These are phyloP conservation scores for Mobula birostris DNA, from an alignment of 2,113 vertebrate species.

Conservation along the genomic window DNA sequence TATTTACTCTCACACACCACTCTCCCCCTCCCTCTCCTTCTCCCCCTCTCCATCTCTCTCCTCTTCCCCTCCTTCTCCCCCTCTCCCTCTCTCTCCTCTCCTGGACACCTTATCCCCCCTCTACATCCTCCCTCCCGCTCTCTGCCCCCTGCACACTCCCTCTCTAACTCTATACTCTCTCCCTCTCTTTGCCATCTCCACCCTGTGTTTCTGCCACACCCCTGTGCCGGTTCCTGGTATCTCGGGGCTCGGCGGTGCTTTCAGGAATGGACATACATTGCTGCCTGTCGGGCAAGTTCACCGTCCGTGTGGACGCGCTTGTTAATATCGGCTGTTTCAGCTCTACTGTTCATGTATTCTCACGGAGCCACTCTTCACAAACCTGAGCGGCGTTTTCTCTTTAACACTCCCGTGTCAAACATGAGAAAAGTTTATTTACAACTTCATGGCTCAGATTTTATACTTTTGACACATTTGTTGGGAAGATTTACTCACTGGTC, in stretches of 20 bases:
- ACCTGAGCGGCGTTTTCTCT: slow-evolving; percentile 5
- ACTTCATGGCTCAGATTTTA: background rate
- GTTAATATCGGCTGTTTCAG: background rate
- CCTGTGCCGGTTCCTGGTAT: too few relatives aligned
- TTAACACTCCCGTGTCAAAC: background rate
- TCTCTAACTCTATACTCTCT: too few relatives aligned
- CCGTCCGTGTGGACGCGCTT: too few relatives aligned
- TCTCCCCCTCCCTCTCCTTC: too few relatives aligned
- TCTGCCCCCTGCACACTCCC: too few relatives aligned
- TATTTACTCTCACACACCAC: too few relatives aligned
- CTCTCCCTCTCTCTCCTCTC: too few relatives aligned
- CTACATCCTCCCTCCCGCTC: too few relatives aligned
- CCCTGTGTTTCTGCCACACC: background rate
- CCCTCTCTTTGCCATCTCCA: too few relatives aligned
- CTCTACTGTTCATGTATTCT: background rate
- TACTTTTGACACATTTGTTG: slow-evolving; percentile 10
- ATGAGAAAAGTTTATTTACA: slow-evolving; percentile 26
- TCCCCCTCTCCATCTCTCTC: too few relatives aligned
- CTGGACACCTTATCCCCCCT: too few relatives aligned
- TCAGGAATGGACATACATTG: background rate
- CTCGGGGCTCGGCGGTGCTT: background rate
- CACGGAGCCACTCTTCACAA: background rate
- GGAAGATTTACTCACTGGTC: background rate
- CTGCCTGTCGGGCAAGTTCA: background rate
- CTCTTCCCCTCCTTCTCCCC: too few relatives aligned